Evolutionary conservation across 2,888 invertebrate species (phyloP).

Genomic region (Scrobipalpa costella): DNA sequence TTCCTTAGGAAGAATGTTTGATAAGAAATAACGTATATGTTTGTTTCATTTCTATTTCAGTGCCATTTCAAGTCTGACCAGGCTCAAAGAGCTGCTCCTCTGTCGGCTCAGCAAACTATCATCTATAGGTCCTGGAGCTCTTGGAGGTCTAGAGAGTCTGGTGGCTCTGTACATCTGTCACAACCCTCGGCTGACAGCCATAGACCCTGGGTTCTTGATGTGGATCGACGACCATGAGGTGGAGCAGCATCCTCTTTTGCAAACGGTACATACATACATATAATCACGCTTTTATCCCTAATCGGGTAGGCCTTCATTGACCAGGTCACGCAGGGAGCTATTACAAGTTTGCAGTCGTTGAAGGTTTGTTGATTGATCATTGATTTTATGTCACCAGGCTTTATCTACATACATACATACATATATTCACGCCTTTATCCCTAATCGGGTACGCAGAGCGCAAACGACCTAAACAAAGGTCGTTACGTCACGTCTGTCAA

Average conservation of each 20-base stretch:
- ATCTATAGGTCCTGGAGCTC: constrained; percentile 71
- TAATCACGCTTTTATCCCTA: no score
- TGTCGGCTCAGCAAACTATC: constrained; percentile 82
- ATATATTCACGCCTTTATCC: no score
- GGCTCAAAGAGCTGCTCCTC: constrained; percentile 82
- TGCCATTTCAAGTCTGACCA: constrained; percentile 78
- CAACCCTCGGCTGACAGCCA: constrained; percentile 80
- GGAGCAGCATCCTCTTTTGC: constrained; percentile 81
- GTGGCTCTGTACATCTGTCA: constrained; percentile 80
- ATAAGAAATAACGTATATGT: no score
- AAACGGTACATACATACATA: constrained; percentile 66
- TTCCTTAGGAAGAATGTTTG: no score
- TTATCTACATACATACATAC: no score
- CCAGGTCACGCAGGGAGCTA: constrained; percentile 79
- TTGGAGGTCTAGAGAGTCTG: constrained; percentile 62
- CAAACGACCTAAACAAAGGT: no score
- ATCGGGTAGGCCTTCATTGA: constrained; percentile 82
- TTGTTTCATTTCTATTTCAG: constrained; percentile 50
- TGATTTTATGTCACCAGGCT: no score
- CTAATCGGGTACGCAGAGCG: no score
- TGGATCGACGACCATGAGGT: constrained; percentile 60
- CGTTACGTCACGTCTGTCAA: no score
- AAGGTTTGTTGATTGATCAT: constrained; percentile 70
- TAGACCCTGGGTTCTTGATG: constrained; percentile 81
- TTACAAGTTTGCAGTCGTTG: constrained; percentile 80